These are phyloP conservation scores for Mesoligia furuncula DNA, from an alignment of 2,888 invertebrate genomes.

Conservation along the genomic window DNA sequence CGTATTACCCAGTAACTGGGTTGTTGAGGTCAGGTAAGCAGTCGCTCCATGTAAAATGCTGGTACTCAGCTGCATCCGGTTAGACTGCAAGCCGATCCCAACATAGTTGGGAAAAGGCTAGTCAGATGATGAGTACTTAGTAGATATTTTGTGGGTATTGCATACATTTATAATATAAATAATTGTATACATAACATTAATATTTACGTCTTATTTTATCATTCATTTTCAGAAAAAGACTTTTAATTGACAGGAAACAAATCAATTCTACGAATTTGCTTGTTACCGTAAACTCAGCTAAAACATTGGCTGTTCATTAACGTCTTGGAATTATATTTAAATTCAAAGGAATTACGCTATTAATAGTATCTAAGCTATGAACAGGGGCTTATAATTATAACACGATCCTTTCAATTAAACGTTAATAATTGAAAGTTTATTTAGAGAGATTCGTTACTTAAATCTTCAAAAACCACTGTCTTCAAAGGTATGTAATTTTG, in stretches of 20 bases:
- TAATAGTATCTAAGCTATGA: constrained; percentile 3
- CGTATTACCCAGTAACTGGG: too few species aligned
- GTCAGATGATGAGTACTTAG: too few species aligned
- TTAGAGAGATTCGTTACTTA: background rate
- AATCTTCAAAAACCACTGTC: too few species aligned
- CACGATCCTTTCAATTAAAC: background rate
- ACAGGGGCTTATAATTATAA: background rate
- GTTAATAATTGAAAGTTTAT: background rate
- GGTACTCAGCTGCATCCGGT: too few species aligned
- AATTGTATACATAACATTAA: background rate
- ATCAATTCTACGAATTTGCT: constrained; percentile 25
- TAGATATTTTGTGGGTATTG: too few species aligned
- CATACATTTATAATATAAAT: background rate
- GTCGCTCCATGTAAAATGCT: too few species aligned
- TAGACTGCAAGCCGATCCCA: too few species aligned
- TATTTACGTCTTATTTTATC: background rate
- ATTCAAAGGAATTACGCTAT: constrained; percentile 23
- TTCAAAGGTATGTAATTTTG: background rate
- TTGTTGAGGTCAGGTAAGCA: too few species aligned
- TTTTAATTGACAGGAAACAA: constrained; percentile 7
- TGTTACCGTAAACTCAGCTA: background rate
- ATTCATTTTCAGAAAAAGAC: background rate
- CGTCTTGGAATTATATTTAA: constrained; percentile 9
- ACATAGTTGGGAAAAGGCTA: too few species aligned
- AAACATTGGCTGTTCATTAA: background rate